Conservation (phyloP, 2,888 invertebrate species). For the Anarsia innoxiella region DNA sequence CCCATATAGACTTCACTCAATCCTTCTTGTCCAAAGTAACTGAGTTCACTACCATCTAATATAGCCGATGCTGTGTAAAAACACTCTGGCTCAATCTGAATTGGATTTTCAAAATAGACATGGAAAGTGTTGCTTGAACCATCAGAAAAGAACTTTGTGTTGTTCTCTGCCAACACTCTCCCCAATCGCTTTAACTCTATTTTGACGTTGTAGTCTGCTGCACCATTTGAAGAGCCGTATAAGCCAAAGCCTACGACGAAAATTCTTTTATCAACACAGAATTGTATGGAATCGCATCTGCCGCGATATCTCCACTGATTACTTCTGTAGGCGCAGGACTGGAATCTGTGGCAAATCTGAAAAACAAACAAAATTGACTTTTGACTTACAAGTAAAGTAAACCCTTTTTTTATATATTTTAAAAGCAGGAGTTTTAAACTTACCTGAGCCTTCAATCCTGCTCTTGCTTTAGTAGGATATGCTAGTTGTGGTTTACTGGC, state of each 20-base stretch:
- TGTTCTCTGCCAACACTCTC: conserved; percentile 90
- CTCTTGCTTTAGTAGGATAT: conserved; percentile 88
- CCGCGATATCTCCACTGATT: conserved; percentile 99
- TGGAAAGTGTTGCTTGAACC: conserved; percentile 97
- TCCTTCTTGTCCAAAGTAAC: conserved; percentile 98
- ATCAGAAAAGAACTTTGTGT: conserved; percentile 96
- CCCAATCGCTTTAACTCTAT: conserved; percentile 95
- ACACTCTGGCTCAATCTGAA: conserved; percentile 93
- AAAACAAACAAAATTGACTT: too few relatives aligned
- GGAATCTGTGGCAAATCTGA: conserved; percentile 95
- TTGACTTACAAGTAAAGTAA: too few relatives aligned
- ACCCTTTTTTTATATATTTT: too few relatives aligned
- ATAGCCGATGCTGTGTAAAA: conserved; percentile 98
- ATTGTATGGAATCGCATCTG: conserved; percentile 96
- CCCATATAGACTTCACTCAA: conserved; percentile 95
- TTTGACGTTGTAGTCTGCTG: conserved; percentile 95
- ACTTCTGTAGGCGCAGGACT: conserved; percentile 96
- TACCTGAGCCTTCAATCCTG: conserved; percentile 92
- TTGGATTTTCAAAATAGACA: conserved; percentile 85
- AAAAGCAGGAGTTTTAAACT: conserved; percentile 14
- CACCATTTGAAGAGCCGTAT: conserved; percentile 96
- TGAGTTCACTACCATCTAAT: conserved; percentile 93
- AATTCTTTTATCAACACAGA: conserved; percentile 95
- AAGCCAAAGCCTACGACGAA: conserved; percentile 97
- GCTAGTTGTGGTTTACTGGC: conserved; percentile 87